Evolutionary conservation across 1,140 invertebrate species (phyloP), one percentile per base, ranked within the genome.

Genomic region (Eurosta solidaginis): DNA sequence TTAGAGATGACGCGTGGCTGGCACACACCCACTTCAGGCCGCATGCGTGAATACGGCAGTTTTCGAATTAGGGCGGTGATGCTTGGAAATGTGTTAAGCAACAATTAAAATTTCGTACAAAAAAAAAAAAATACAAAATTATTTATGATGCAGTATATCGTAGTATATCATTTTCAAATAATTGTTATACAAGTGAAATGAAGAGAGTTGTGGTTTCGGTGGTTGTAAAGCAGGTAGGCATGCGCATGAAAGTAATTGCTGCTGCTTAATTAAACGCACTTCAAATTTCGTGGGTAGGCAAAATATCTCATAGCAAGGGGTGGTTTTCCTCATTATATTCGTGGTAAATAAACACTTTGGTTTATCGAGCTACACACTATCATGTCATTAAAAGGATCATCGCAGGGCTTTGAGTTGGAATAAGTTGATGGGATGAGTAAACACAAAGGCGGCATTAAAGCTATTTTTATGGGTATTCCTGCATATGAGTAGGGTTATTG

Each of bases 141-240:
- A n/a, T n/a, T n/a, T n/a, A n/a, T n/a, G n/a, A n/a, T n/a, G n/a
- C n/a, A n/a, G n/a, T n/a, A n/a, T n/a, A n/a, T n/a, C n/a, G 27
- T 20, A 40, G n/a, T 68, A 14, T 68, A 68, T 68, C 59, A 68
- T 68, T 68, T 68, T 68, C 63, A 63, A 73, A 49, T 45, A 73
- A 59, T 54, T 75, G 47, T 27, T 36, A 17, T 10, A 22, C 12
- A 68, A 14, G 7, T 22, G 49, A 25, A 14, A 27, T 0, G 17
- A 40, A 17, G 27, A 17, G 50, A 20, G 22, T 27, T 54, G 47
- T 49, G 47, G 14, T n/a, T 20, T 59, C 14, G 33, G 59, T 68
- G 59, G 29, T 68, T 68, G 59, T 10, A 40, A 68, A n/a, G 17
- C 36, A 20, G 59, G 29, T 68, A 68, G 59, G 29, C 59, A 68